Evolutionary conservation across 2,113 vertebrate genomes (phyloP), one percentile per base, ranked within the genome.

Genomic region (Gymnogyps californianus): DNA sequence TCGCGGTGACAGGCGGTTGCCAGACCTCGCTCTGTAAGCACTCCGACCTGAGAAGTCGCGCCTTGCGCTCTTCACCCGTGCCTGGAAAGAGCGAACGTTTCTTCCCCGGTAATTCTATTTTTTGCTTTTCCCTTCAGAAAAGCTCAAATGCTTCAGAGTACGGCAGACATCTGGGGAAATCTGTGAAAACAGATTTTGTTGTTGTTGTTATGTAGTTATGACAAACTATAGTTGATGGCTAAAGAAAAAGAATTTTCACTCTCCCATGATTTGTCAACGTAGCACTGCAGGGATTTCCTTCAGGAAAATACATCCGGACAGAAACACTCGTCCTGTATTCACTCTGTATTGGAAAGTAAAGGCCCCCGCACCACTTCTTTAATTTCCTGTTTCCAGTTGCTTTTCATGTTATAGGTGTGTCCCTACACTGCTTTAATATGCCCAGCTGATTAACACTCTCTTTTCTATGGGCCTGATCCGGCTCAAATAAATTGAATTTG

Each of bases 81-180:
- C 38, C 16, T 7, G 8, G 11, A 18, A 22, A 20, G 4, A 10
- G 32, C 0, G 26, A 34, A 2, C 9, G 2, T 6, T 26, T 22
- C 26, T 51, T 32, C 22, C 32, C 15, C 16, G 2, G 22, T 22
- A 7, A 4, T 19, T 22, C 40, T 20, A 0, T 0, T 16, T 38
- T 38, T 22, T 10, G 18, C 12, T 10, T 69, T 34, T 54, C 15
- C 22, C 52, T 59, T 34, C 28, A 16, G 13, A 24, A 38, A 25
- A 59, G 22, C 16, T 46, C 10, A 18, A 17, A 10, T 20, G 34
- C 29, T 17, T 29, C 38, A 20, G 28, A 44, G 25, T 61, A 28
- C 0, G 2, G 22, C 22, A 20, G 54, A 9, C 7, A 1, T 20
- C 31, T 54, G 29, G 34, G 16, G 15, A 42, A 70, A 71, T 6